phyloP scores from a whole-genome alignment of 2,113 vertebrate genomes.

The Calidris pygmaea region DNA sequence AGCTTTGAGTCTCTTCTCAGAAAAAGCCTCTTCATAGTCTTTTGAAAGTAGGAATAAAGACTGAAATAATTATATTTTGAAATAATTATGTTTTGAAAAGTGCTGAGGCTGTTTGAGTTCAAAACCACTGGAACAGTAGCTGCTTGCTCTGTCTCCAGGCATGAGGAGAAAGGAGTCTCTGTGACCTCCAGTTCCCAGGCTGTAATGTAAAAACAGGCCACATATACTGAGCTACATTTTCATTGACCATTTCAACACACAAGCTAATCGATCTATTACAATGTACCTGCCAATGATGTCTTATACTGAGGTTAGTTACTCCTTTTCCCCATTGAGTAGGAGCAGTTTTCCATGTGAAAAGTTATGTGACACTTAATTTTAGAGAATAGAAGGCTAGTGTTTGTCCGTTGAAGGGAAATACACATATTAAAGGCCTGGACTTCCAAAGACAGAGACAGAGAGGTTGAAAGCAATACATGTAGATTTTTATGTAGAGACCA shows the following conservation, averaged over 20 bases:
- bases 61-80: background rate
- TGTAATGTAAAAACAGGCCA: background rate
- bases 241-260: background rate
- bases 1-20: background rate
- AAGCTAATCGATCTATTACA: background rate
- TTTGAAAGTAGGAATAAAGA: background rate
- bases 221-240: background rate
- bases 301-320: background rate
- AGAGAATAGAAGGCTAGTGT: background rate
- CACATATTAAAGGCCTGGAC: background rate
- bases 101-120: background rate
- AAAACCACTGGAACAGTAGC: background rate
- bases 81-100: background rate
- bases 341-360: background rate
- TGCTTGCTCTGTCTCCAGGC: background rate
- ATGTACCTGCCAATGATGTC: background rate
- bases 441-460: background rate
- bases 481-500: background rate
- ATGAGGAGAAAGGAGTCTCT: background rate
- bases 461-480: background rate
- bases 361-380: background rate
- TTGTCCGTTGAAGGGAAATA: background rate
- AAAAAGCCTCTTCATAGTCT: background rate
- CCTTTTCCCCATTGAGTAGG: background rate
- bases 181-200: background rate